A percentile compares a stretch with the other conserved stretches of the same genome.
Evolutionary conservation across 2,888 invertebrate species (phyloP).

Genomic region (Tinea pellionella): DNA sequence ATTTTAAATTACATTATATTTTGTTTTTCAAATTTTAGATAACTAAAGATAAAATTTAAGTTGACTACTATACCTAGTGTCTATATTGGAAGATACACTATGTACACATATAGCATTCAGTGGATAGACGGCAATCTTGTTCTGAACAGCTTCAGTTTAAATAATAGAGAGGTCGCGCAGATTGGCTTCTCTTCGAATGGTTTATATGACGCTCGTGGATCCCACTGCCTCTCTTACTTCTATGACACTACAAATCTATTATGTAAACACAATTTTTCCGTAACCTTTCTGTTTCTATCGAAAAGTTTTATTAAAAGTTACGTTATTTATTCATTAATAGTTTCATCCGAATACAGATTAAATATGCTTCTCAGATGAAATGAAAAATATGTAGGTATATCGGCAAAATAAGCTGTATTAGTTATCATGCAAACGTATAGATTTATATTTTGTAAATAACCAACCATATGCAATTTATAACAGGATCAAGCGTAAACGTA

Average conservation of each 20-base stretch:
- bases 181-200: conserved; percentile 62
- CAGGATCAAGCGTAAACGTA: conserved; percentile 30
- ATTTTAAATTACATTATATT: too few relatives aligned
- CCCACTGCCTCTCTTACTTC: conserved; percentile 18
- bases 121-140: conserved; percentile 38
- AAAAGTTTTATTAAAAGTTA: too few relatives aligned
- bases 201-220: conserved; percentile 65
- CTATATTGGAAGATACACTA: neutral
- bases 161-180: conserved; percentile 64
- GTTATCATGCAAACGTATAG: neutral
- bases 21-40: too few relatives aligned
- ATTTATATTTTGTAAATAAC: conserved; percentile 8
- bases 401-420: too few relatives aligned
- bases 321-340: too few relatives aligned
- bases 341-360: too few relatives aligned
- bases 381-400: too few relatives aligned
- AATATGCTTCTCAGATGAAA: too few relatives aligned
- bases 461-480: conserved; percentile 2
- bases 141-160: conserved; percentile 53
- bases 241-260: conserved; percentile 9
- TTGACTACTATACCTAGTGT: too few relatives aligned
- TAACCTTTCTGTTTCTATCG: neutral
- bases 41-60: too few relatives aligned
- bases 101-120: conserved; percentile 14
- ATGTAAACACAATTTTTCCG: neutral